phyloP scores from a whole-genome alignment of 2,797 vertebrate species.

The Streptopelia turtur region DNA sequence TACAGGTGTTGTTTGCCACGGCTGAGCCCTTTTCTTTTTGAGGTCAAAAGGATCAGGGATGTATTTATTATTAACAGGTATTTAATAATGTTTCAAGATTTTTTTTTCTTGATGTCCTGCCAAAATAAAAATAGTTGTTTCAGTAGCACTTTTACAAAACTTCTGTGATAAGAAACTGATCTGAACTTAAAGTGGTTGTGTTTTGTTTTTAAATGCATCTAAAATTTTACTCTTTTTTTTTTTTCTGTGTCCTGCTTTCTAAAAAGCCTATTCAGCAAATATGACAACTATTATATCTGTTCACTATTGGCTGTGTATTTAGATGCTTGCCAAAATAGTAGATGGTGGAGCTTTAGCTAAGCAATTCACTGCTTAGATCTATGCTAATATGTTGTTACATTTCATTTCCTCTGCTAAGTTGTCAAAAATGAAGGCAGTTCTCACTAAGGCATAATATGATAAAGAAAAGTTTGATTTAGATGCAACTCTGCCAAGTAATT shows the following conservation, averaged over 20 bases:
- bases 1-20: accelerated
- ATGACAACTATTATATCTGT: not conserved
- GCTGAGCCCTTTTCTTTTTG: not conserved
- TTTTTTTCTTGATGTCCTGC: not conserved
- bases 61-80: not conserved
- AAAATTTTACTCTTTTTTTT: not conserved
- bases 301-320: not conserved
- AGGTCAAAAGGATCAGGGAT: not conserved
- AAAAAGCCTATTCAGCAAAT: not conserved
- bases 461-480: not conserved
- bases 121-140: slow-evolving; percentile 3
- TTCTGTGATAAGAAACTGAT: not conserved
- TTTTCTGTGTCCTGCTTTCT: not conserved
- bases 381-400: not conserved
- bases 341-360: not conserved
- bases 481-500: not conserved
- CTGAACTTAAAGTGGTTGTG: not conserved
- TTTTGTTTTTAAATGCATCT: not conserved
- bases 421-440: not conserved
- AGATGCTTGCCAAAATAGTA: not conserved
- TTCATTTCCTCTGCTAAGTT: not conserved
- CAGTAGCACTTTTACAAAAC: not conserved
- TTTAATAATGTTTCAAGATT: not conserved
- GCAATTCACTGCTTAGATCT: not conserved
- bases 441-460: not conserved